phyloP scores from a whole-genome alignment of 2,888 invertebrate species.

The Fragum sueziense region DNA sequence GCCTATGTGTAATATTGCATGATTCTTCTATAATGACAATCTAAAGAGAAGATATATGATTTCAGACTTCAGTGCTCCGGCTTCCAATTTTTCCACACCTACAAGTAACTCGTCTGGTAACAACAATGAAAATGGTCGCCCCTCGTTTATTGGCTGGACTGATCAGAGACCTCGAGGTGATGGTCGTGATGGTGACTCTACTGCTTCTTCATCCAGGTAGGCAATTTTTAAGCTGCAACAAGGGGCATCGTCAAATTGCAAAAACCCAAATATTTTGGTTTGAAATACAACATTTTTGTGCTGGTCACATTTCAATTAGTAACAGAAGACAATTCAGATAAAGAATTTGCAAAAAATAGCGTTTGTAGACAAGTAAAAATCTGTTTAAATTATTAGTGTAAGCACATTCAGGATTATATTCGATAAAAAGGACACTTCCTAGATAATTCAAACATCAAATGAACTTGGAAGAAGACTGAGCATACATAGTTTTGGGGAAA shows the following conservation, averaged over 20 bases:
- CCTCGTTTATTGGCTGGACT: constrained; percentile 75
- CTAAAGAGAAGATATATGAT: too few species aligned
- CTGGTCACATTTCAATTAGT: too few species aligned
- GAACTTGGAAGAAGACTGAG: too few species aligned
- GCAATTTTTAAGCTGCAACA: not conserved
- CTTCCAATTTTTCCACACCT: constrained; percentile 67
- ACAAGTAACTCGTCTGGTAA: constrained; percentile 61
- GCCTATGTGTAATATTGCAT: too few species aligned
- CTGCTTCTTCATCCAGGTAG: constrained; percentile 71
- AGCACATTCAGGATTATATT: too few species aligned
- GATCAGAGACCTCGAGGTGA: constrained; percentile 79
- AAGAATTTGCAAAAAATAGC: not conserved
- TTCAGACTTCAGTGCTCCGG: constrained; percentile 70
- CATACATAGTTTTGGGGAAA: too few species aligned
- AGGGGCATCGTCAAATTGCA: not conserved
- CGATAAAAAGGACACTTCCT: too few species aligned
- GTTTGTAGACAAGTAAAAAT: too few species aligned
- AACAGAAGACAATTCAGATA: not conserved
- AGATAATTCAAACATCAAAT: too few species aligned
- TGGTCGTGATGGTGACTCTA: constrained; percentile 79
- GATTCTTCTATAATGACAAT: too few species aligned
- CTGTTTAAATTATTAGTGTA: too few species aligned
- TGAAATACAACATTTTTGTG: too few species aligned
- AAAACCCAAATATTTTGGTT: not conserved
- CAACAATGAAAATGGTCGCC: constrained; percentile 69